phyloP scores from a whole-genome alignment of 2,797 vertebrate species.

The Luscinia luscinia region DNA sequence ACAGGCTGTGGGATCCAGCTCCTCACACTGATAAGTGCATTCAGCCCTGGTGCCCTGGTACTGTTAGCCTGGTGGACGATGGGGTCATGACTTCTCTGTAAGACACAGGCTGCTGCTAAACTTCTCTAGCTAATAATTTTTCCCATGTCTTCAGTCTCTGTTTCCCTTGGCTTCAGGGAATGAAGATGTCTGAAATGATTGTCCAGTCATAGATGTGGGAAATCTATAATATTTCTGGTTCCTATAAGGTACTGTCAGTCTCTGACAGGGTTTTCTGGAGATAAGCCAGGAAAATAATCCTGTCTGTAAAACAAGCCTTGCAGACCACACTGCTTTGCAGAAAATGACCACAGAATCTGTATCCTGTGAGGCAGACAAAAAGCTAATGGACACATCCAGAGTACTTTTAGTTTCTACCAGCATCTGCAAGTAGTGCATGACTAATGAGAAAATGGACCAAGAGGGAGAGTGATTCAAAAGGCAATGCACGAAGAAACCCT shows the following conservation, averaged over 20 bases:
- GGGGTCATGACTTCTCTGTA: not conserved
- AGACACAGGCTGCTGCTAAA: not conserved
- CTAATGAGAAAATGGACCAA: slow-evolving; percentile 1
- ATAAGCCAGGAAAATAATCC: not conserved
- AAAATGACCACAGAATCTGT: not conserved
- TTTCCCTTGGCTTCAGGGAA: not conserved
- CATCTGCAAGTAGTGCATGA: not conserved
- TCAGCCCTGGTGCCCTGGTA: not conserved
- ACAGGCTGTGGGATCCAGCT: not conserved
- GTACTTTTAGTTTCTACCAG: not conserved
- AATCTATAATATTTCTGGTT: not conserved
- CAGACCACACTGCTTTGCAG: not conserved
- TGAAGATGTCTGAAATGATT: not conserved
- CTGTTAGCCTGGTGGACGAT: not conserved
- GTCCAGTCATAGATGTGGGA: not conserved
- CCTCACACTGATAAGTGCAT: not conserved
- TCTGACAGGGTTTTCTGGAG: not conserved
- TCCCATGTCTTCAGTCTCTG: not conserved
- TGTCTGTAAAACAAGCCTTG: not conserved
- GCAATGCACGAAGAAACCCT: not conserved
- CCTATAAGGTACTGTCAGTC: not conserved
- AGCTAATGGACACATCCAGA: not conserved
- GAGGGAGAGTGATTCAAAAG: not conserved
- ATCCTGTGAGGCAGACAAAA: not conserved
- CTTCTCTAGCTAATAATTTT: not conserved